phyloP scores from a whole-genome alignment of 2,113 vertebrate genomes.

The Myiopsitta monachus region DNA sequence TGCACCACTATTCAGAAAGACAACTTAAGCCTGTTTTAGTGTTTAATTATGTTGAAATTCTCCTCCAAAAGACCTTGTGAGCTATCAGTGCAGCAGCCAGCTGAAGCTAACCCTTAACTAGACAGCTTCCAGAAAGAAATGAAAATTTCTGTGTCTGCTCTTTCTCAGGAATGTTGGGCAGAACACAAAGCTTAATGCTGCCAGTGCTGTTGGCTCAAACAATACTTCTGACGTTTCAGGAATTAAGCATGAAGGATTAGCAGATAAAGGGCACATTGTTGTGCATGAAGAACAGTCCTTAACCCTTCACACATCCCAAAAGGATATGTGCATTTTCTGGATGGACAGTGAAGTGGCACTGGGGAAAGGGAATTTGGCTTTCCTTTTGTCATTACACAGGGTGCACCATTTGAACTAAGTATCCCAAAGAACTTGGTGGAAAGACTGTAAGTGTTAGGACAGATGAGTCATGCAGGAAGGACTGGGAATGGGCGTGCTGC shows the following conservation, averaged over 20 bases:
- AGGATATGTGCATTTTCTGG: background rate
- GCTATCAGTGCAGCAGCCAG: background rate
- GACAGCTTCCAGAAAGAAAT: conserved; percentile 28
- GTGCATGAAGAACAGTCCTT: background rate
- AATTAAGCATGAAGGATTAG: conserved; percentile 57
- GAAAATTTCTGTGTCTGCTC: conserved; percentile 13
- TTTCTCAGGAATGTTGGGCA: conserved; percentile 29
- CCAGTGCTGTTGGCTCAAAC: conserved; percentile 15
- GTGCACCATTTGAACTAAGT: background rate
- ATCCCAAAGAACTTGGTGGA: background rate
- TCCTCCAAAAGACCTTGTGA: background rate
- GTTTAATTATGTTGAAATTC: background rate
- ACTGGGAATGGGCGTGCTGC: background rate
- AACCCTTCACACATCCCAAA: conserved; percentile 1
- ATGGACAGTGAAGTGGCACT: background rate
- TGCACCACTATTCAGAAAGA: background rate
- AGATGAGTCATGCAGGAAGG: background rate
- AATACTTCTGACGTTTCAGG: conserved; percentile 44
- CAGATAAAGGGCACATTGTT: background rate
- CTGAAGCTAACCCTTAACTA: background rate
- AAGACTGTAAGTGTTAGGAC: background rate
- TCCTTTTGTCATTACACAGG: background rate
- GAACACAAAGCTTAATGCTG: conserved; percentile 45
- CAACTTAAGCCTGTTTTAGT: background rate
- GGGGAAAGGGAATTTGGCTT: background rate